phyloP scores from a whole-genome alignment of 92 coral and sea anemone species.

The Phenganax marumi region DNA sequence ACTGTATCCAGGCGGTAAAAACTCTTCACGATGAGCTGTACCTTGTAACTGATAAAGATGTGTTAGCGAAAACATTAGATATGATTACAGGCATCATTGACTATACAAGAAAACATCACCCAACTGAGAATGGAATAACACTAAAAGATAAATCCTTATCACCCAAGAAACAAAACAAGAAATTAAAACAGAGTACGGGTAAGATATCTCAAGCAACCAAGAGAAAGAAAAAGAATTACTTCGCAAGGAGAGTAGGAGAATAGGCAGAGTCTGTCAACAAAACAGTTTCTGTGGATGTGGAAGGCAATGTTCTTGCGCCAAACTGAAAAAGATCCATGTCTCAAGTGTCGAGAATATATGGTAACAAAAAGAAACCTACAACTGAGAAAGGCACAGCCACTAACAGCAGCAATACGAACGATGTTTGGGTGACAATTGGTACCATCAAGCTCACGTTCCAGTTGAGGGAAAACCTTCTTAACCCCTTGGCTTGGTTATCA shows the following conservation, averaged over 20 bases:
- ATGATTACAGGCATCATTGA: neutral
- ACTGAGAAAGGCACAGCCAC: too few species aligned
- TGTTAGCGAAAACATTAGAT: neutral
- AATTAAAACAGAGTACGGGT: neutral
- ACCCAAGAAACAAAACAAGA: neutral
- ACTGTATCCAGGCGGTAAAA: slow-evolving; percentile 8
- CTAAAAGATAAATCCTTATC: slow-evolving; percentile 29
- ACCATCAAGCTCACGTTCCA: neutral
- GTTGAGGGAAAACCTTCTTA: neutral
- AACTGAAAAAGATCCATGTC: neutral
- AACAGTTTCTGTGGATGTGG: neutral
- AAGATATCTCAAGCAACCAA: neutral
- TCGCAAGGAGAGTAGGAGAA: slow-evolving; percentile 6
- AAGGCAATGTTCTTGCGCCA: neutral
- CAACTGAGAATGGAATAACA: slow-evolving; percentile 3
- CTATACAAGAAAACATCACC: slow-evolving; percentile 23
- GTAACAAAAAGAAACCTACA: neutral
- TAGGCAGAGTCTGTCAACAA: neutral
- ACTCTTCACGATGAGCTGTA: slow-evolving; percentile 28
- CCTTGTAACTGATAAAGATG: slow-evolving; percentile 22
- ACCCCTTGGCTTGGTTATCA: neutral
- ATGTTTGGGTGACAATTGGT: neutral
- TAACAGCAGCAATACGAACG: neutral
- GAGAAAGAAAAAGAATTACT: slow-evolving; percentile 16
- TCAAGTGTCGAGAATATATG: neutral